Conservation (phyloP, 2,888 invertebrate genomes). For the Aphodius granarius region DNA sequence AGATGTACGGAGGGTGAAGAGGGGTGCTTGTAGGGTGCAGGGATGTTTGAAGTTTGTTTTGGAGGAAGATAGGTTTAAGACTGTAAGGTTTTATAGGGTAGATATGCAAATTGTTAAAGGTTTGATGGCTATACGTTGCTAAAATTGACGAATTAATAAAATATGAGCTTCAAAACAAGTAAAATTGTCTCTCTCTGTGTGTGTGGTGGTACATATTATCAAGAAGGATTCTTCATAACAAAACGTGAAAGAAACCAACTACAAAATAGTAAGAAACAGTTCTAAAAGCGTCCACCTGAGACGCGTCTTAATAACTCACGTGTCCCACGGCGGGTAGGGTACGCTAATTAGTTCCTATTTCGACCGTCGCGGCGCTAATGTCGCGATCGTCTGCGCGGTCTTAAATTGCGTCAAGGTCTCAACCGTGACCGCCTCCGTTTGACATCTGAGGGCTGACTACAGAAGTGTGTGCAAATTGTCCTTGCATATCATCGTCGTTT, state of each 20-base stretch:
- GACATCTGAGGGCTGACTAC: not conserved
- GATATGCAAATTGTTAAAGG: not conserved
- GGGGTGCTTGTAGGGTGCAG: not conserved
- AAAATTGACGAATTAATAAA: too few species aligned
- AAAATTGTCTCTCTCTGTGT: too few species aligned
- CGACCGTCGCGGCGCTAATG: not conserved
- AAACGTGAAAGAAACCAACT: too few species aligned
- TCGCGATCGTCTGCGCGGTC: not conserved
- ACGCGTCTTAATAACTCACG: not conserved
- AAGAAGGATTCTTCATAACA: too few species aligned
- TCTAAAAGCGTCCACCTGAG: not conserved
- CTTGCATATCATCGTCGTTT: too few species aligned
- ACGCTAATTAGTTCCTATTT: not conserved
- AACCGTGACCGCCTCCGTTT: not conserved
- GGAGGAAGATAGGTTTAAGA: not conserved
- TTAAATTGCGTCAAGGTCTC: not conserved
- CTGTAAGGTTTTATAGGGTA: not conserved
- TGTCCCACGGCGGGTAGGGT: not conserved
- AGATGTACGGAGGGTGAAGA: too few species aligned
- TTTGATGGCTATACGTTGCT: too few species aligned
- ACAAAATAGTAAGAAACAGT: not conserved
- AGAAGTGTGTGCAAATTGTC: constrained; percentile 25
- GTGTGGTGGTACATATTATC: too few species aligned
- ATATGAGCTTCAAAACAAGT: too few species aligned
- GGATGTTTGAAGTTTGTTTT: not conserved